A percentile compares a stretch with the other conserved stretches of the same genome.
Evolutionary conservation across 1,140 invertebrate species (phyloP).

Genomic region (Teleogryllus occipitalis): DNA sequence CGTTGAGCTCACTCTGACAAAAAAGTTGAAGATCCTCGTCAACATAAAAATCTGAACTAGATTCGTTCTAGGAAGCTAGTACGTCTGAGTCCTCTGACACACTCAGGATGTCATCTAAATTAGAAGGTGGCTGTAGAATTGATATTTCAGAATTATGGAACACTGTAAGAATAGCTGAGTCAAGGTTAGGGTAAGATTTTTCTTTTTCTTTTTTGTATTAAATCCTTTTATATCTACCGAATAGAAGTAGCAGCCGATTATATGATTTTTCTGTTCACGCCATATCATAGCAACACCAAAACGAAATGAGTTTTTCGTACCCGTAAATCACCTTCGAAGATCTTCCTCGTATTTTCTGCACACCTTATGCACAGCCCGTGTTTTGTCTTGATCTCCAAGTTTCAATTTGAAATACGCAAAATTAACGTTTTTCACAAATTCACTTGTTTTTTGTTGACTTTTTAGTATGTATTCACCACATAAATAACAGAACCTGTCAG

Average conservation of each 20-base stretch:
- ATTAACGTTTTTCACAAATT: slow-evolving; percentile 16
- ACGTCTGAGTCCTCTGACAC: neutral
- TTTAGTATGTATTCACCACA: slow-evolving; percentile 23
- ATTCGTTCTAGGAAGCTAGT: slow-evolving; percentile 12
- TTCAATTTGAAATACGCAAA: slow-evolving; percentile 20
- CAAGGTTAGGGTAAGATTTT: slow-evolving; percentile 7
- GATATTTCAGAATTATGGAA: slow-evolving; percentile 4
- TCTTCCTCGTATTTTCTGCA: slow-evolving; percentile 8
- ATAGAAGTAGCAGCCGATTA: slow-evolving; percentile 3
- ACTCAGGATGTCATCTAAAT: slow-evolving; percentile 8
- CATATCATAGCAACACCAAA: slow-evolving; percentile 15
- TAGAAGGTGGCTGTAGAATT: slow-evolving; percentile 9
- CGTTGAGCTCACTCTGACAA: slow-evolving; percentile 12
- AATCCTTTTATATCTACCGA: slow-evolving; percentile 12
- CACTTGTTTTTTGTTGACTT: slow-evolving; percentile 24
- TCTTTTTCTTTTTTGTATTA: slow-evolving; percentile 10
- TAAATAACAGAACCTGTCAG: slow-evolving; percentile 19
- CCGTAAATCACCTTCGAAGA: slow-evolving; percentile 22
- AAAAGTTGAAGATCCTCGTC: slow-evolving; percentile 10
- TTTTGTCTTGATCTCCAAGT: slow-evolving; percentile 21
- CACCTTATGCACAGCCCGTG: slow-evolving; percentile 10
- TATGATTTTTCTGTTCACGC: slow-evolving; percentile 12
- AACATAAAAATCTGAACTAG: slow-evolving; percentile 1
- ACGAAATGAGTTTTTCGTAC: slow-evolving; percentile 20
- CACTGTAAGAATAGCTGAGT: slow-evolving; percentile 11